Base-by-base conservation (phyloP, 2,113 vertebrate genomes). In the Plecotus auritus region DNA sequence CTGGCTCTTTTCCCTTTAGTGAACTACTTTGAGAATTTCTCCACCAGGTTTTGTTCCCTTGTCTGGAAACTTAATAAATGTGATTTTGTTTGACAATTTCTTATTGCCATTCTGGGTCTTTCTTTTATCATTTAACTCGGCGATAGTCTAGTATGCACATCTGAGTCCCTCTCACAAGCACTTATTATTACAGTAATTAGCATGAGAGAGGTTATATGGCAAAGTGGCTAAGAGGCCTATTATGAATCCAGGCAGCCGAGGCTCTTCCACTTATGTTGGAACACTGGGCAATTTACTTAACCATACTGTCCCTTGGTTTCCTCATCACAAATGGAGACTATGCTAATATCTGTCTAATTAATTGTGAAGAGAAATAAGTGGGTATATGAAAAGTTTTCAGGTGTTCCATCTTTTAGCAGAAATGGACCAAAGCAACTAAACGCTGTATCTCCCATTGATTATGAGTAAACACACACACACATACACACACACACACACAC, bases 281-380 rank as follows among this genome's bases (percentile, higher is more conserved):
- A 56, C 2, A 16, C 35, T 49, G 26, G 4, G 20, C 37, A 90
- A 91, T n/a, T 91, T 14, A 28, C 11, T 80, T 40, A 42, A 40
- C 18, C 7, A 2, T 5, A 32, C 2, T 70, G 7, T 42, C 16
- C 20, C n/a, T 82, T 54, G n/a, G 6, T 82, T 81, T 88, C 0
- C 35, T 74, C n/a, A 42, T 1, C 49, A 37, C 64, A 66, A 64
- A 72, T n/a, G 0, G 1, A 0, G 2, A 9, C 74, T 47, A 78
- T 64, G 26, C 14, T 40, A 91, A 80, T 35, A 51, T 5, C 11
- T 54, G 3, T 30, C 26, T 56, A 67, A 18, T 74, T 35, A 35
- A 73, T 51, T 83, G 14, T 37, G 32, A 1, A 35, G 9, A 94
- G 17, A 47, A 82, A 74, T 18, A n/a, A 59, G 67, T 28, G 84